phyloP scores from a whole-genome alignment of 2,797 vertebrate genomes.

The Rhadinocentrus ornatus region DNA sequence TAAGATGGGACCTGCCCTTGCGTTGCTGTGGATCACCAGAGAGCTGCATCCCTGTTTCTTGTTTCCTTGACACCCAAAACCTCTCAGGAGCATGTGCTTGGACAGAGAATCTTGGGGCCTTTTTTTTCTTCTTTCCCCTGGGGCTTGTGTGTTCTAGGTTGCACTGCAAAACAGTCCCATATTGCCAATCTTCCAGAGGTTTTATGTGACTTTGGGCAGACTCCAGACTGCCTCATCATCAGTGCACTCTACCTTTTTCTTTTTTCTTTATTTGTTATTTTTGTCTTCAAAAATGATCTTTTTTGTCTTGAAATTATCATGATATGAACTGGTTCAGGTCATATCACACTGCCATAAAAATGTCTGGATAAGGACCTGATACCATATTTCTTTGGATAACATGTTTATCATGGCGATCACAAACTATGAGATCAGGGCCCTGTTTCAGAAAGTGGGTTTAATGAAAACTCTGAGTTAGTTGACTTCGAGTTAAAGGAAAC shows the following conservation, averaged over 20 bases:
- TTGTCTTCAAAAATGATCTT: background rate
- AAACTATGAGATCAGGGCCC: too few relatives aligned
- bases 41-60: conserved; percentile 64
- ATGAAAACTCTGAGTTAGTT: too few relatives aligned
- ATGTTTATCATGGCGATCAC: background rate
- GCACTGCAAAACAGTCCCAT: conserved; percentile 58
- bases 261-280: too few relatives aligned
- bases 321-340: background rate
- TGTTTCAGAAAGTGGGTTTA: too few relatives aligned
- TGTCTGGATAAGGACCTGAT: background rate
- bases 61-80: conserved; percentile 81
- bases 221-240: conserved; percentile 4
- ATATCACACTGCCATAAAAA: background rate
- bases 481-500: too few relatives aligned
- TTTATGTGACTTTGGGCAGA: conserved; percentile 37
- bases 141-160: conserved; percentile 42
- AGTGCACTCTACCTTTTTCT: background rate
- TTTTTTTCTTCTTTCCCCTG: conserved; percentile 30
- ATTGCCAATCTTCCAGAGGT: conserved; percentile 28
- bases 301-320: background rate
- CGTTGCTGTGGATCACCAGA: conserved; percentile 61
- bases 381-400: background rate
- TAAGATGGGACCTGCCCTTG: conserved; percentile 20
- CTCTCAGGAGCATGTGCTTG: conserved; percentile 77
- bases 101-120: conserved; percentile 65